Evolutionary conservation across 2,113 vertebrate genomes (phyloP).

Genomic region (Neodon shergylaensis): DNA sequence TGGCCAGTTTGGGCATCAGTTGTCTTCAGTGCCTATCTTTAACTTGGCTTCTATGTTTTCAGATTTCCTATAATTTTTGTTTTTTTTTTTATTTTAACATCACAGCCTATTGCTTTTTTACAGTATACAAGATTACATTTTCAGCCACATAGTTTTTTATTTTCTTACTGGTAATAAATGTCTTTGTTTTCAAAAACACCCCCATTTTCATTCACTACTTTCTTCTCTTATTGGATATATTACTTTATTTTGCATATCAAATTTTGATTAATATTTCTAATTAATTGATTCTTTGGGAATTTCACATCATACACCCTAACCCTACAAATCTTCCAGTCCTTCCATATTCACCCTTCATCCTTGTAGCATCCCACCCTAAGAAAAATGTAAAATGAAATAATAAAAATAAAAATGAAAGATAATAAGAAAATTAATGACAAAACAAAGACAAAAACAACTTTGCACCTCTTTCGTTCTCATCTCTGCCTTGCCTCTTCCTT

Average conservation of each 20-base stretch:
- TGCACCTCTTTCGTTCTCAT: neutral
- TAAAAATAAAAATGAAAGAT: neutral
- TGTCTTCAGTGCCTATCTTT: neutral
- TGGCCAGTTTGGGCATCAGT: neutral
- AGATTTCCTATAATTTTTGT: neutral
- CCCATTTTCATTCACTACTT: neutral
- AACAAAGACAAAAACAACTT: neutral
- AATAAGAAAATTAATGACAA: neutral
- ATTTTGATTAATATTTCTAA: neutral
- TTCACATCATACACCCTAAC: neutral
- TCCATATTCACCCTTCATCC: fast-evolving
- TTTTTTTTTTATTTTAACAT: neutral
- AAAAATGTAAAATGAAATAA: neutral
- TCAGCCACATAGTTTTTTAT: neutral
- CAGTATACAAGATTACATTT: neutral
- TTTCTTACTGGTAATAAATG: neutral
- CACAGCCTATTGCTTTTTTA: neutral
- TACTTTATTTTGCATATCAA: neutral
- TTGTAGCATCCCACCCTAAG: neutral
- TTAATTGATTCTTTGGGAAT: neutral
- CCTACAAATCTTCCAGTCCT: neutral
- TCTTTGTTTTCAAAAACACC: neutral
- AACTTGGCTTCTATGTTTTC: neutral
- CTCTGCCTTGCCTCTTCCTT: neutral
- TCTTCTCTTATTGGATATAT: neutral